Evolutionary conservation across 2,113 vertebrate species (phyloP).

Genomic region (Campylorhamphus procurvoides): DNA sequence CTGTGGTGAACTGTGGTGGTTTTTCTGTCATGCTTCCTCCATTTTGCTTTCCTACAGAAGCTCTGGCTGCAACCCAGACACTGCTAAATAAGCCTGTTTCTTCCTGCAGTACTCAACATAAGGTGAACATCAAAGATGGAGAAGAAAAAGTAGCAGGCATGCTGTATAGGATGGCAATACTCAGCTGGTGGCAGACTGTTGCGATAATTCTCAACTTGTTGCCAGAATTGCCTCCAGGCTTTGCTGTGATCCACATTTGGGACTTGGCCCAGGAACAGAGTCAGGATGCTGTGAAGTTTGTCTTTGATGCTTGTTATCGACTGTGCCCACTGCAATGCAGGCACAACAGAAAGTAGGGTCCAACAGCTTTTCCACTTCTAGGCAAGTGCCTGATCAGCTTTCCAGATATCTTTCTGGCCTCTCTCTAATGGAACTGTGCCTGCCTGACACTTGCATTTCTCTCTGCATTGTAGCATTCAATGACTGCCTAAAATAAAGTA

Average conservation of each 20-base stretch:
- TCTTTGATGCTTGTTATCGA: background rate
- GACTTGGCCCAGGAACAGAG: background rate
- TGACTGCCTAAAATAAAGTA: background rate
- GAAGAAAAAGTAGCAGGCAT: background rate
- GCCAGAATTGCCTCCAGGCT: constrained; percentile 3
- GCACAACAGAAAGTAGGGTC: background rate
- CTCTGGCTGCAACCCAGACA: background rate
- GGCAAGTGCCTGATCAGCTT: background rate
- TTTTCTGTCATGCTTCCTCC: background rate
- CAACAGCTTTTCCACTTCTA: background rate
- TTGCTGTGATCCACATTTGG: background rate
- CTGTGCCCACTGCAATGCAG: background rate
- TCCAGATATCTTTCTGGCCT: background rate
- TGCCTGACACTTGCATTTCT: background rate
- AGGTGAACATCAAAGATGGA: background rate
- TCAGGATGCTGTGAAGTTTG: background rate
- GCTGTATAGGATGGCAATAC: background rate
- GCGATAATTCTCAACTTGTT: background rate
- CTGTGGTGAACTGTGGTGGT: background rate
- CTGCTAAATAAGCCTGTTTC: background rate
- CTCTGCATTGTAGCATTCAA: background rate
- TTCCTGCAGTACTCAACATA: background rate
- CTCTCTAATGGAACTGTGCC: background rate
- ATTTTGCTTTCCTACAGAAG: background rate
- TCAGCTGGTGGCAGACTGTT: background rate